Evolutionary conservation across 2,888 invertebrate species (phyloP).

Genomic region (Octonoba sinensis): DNA sequence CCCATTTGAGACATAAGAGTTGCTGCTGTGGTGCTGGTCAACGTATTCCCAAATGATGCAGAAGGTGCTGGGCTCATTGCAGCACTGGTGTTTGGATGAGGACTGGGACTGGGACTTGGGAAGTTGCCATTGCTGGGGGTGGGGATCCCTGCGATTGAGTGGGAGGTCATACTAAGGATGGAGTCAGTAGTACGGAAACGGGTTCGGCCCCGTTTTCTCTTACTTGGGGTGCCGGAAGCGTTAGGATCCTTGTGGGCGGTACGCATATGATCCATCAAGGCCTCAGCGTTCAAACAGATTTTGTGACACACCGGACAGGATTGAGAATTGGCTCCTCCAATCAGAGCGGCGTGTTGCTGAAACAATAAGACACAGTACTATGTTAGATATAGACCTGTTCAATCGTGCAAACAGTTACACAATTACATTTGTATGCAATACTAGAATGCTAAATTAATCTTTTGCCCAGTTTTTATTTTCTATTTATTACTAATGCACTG

Average conservation of each 20-base stretch:
- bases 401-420: too few species aligned
- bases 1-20: conserved; percentile 56
- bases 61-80: conserved; percentile 49
- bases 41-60: conserved; percentile 47
- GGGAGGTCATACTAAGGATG: conserved; percentile 64
- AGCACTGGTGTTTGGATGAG: conserved; percentile 55
- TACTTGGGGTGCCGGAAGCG: conserved; percentile 89
- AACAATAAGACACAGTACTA: conserved; percentile 71
- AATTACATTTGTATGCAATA: neutral
- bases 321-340: conserved; percentile 91
- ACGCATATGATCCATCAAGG: conserved; percentile 96
- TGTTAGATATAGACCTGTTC: neutral
- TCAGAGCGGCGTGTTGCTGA: conserved; percentile 94
- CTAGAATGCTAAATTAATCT: neutral
- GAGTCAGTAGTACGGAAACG: conserved; percentile 70
- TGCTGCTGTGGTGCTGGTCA: conserved; percentile 46
- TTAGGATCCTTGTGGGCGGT: conserved; percentile 94
- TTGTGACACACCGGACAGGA: conserved; percentile 95
- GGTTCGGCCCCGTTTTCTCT: conserved; percentile 74
- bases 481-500: too few species aligned
- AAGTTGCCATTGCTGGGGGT: conserved; percentile 62
- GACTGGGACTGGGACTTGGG: conserved; percentile 53
- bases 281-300: conserved; percentile 92
- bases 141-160: conserved; percentile 60
- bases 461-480: neutral